Evolutionary conservation across 2,113 vertebrate genomes (phyloP), one percentile per base, ranked within the genome.

Genomic region (Colaptes auratus): DNA sequence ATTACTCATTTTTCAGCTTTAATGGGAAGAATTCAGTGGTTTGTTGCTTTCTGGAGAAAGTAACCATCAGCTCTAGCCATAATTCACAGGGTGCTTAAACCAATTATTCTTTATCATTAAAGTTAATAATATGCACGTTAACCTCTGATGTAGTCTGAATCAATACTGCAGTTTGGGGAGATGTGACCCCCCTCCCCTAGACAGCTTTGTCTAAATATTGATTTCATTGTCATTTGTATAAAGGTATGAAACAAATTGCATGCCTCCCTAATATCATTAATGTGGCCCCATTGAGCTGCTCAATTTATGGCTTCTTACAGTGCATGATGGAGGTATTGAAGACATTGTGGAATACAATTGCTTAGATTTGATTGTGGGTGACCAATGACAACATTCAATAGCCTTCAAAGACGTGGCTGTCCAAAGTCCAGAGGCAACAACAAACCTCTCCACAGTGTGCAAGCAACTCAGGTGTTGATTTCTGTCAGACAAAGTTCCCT

Each of bases 221-320:
- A 99, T 99, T 98, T 98, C 87, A 88, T 97, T 99, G 98, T 98
- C 98, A 98, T 99, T 99, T 98, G 98, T 98, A 98, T 98, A 98
- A 42, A 97, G 97, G 94, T 98, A 97, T 98, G 97, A 98, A 98
- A 97, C 97, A 98, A 98, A 98, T 98, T 97, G 98, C 97, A 97
- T 98, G 97, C 96, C 97, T 97, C 96, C 96, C 97, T 98, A 97
- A 97, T 98, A 98, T 97, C 97, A 97, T 98, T 98, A 98, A 97
- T 97, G 94, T 98, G 97, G 72, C 73, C 90, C 86, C 90, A 82
- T n/a, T 95, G 93, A 97, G 59, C 83, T 98, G 96, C 95, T 98
- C 82, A 90, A 73, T 97, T 96, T 95, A 71, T 83, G 71, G 39
- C 76, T 95, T 96, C 91, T 95, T 92, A 79, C 63, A 94, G 84